Conservation (phyloP, 2,113 vertebrate species). For the Barnardius zonarius region DNA sequence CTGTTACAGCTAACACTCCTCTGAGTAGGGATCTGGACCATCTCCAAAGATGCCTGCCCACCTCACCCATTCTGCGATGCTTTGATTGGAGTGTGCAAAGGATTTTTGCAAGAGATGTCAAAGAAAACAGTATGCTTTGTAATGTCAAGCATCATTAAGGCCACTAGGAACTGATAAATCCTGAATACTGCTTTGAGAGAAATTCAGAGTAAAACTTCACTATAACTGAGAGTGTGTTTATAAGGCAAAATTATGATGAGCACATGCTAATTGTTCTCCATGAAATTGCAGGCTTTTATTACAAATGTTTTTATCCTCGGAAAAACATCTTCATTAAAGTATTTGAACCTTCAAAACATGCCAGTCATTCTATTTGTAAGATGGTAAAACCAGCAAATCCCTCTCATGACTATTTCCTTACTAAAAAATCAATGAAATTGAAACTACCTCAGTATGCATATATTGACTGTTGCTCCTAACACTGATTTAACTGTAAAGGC, state of each 20-base stretch:
- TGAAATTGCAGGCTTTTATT: neutral
- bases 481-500: neutral
- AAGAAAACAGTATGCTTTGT: neutral
- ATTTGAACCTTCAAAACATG: constrained; percentile 20
- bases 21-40: neutral
- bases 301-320: neutral
- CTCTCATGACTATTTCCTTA: neutral
- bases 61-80: neutral
- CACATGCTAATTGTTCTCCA: neutral
- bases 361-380: neutral
- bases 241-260: neutral
- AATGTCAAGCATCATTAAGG: neutral
- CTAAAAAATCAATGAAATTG: constrained; percentile 6
- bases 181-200: neutral
- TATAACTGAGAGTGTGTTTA: neutral
- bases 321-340: neutral
- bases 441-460: neutral
- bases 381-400: neutral
- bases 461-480: constrained; percentile 12
- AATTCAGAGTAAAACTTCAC: neutral
- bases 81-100: neutral
- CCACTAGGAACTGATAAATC: neutral
- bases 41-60: neutral
- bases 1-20: neutral
- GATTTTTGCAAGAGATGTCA: neutral